Base-by-base conservation (phyloP, 2,113 vertebrate genomes). In the Pelusios castaneus region DNA sequence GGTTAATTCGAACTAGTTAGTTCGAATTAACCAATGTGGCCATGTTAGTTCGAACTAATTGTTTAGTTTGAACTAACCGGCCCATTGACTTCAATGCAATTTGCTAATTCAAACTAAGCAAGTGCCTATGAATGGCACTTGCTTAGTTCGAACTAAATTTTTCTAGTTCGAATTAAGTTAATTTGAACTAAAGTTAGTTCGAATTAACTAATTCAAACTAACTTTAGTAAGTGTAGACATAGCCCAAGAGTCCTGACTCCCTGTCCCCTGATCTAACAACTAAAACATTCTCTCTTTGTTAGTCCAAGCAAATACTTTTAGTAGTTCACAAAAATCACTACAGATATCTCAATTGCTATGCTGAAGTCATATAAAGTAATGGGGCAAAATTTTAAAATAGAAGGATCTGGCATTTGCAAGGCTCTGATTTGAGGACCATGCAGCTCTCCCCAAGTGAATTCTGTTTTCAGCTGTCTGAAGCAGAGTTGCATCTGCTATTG, bases 391-490 rank as follows among this genome's bases (percentile, higher is more conserved):
- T 91, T 86, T 43, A 97, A 94, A 93, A 31, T 5, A 89, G 88
- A 87, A 89, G 90, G 45, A 25, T 92, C 95, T 47, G 47, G 84
- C 41, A 96, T 87, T 77, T 80, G 58, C 75, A 87, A 87, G 70
- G 81, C 88, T 96, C 90, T 90, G 29, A 95, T 81, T 85, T 67
- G 9, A 4, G 86, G 76, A 80, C 70, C 63, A 60, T 81, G 55
- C 4, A 43, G 17, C 60, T 88, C 81, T 60, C 58, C 55, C 70
- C 90, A 29, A 8, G 82, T 51, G 78, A 93, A 95, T 60, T 77
- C 60, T 83, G 89, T 94, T 95, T 88, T 89, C 60, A 58, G 85
- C 79, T 86, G 93, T 89, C 88, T 90, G 92, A 92, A 94, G 60
- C 60, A 82, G 86, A 92, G 80, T 55, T 89, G 63, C 88, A 95